phyloP scores from a whole-genome alignment of 1,140 invertebrate genomes.

The Aphelinus atriplicis region DNA sequence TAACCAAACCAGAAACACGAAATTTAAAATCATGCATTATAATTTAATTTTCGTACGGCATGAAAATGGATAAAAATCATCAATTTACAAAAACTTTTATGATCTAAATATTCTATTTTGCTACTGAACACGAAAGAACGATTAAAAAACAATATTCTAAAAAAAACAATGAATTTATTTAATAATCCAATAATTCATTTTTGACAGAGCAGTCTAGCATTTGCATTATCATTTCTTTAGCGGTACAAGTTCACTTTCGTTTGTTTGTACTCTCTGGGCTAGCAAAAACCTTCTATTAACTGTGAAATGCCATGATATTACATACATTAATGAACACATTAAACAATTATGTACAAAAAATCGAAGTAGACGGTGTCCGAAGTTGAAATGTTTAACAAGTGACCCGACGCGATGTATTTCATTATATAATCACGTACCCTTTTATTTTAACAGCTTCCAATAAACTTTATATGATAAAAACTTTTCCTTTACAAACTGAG shows the following conservation, averaged over 20 bases:
- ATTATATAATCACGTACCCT: slow-evolving; percentile 8
- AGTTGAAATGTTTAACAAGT: slow-evolving; percentile 17
- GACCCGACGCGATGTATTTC: slow-evolving; percentile 3
- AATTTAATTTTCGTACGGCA: too few relatives aligned
- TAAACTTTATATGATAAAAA: slow-evolving; percentile 18
- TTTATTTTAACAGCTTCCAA: slow-evolving; percentile 20
- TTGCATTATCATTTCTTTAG: neutral
- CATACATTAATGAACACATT: slow-evolving; percentile 31
- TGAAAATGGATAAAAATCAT: too few relatives aligned
- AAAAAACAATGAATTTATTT: too few relatives aligned
- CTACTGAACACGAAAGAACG: too few relatives aligned
- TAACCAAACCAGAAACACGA: too few relatives aligned
- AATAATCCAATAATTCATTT: too few relatives aligned
- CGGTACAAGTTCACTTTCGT: slow-evolving; percentile 25
- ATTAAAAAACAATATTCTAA: too few relatives aligned
- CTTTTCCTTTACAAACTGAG: slow-evolving; percentile 15
- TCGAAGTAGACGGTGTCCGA: slow-evolving; percentile 40
- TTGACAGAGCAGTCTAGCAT: too few relatives aligned
- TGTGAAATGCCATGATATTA: slow-evolving; percentile 14
- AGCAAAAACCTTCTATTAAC: slow-evolving; percentile 27
- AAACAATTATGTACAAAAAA: slow-evolving; percentile 34
- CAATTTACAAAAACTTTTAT: too few relatives aligned
- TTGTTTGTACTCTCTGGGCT: slow-evolving; percentile 30
- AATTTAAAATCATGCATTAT: too few relatives aligned
- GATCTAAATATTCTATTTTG: too few relatives aligned